Evolutionary conservation across 1,140 invertebrate genomes (phyloP).

Genomic region (Hyles euphorbiae): DNA sequence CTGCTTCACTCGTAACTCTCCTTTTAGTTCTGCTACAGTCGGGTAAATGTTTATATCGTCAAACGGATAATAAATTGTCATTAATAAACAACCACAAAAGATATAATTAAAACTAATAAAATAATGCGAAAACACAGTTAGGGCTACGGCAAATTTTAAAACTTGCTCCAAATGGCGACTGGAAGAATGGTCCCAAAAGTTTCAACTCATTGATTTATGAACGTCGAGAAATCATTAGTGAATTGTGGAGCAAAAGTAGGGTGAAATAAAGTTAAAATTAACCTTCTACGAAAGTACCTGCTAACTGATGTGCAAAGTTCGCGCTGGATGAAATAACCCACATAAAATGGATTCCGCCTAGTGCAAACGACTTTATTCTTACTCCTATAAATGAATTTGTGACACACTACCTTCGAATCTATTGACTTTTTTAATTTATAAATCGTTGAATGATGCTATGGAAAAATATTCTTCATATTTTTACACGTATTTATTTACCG

Average conservation of each 20-base stretch:
- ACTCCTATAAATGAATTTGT: conserved; percentile 5
- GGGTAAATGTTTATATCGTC: no score
- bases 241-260: conserved; percentile 24
- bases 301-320: conserved; percentile 34
- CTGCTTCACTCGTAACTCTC: no score
- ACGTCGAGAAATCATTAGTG: conserved; percentile 32
- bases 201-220: conserved; percentile 38
- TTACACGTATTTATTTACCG: no score
- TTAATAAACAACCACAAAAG: not conserved
- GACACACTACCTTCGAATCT: no score
- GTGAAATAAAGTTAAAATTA: conserved; percentile 41
- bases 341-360: conserved; percentile 18
- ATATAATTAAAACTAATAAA: conserved; percentile 1
- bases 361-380: not conserved
- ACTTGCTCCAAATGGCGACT: conserved; percentile 16
- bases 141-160: conserved; percentile 17
- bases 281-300: conserved; percentile 24
- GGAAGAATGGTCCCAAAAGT: conserved; percentile 25
- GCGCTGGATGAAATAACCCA: conserved; percentile 13
- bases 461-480: no score
- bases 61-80: not conserved
- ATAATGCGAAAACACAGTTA: not conserved
- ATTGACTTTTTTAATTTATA: no score
- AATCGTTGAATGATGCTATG: no score
- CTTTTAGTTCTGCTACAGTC: no score